Evolutionary conservation across 2,113 vertebrate species (phyloP).

Genomic region (Rhea americana): DNA sequence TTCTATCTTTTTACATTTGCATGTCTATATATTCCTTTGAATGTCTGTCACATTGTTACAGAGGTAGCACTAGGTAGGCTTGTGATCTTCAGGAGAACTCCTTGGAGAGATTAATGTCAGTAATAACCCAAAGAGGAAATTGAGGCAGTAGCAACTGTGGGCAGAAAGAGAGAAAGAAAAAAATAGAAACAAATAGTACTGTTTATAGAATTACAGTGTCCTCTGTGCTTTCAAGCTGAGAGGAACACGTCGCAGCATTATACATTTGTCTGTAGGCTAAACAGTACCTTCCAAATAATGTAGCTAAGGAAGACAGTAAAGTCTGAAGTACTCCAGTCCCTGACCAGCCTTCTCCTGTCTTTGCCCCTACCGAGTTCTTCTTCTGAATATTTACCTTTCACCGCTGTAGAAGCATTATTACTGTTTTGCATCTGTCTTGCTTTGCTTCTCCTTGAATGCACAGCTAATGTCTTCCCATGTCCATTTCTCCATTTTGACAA

Average conservation of each 20-base stretch:
- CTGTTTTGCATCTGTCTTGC: neutral
- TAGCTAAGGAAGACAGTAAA: neutral
- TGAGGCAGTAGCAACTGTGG: slow-evolving; percentile 17
- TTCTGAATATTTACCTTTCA: neutral
- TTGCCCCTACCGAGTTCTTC: neutral
- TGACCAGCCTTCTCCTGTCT: neutral
- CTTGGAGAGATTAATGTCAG: slow-evolving; percentile 36
- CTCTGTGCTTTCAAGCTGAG: slow-evolving; percentile 26
- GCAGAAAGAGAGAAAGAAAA: neutral
- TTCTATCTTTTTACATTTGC: neutral
- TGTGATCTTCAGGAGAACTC: slow-evolving; percentile 25
- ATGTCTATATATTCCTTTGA: slow-evolving; percentile 14
- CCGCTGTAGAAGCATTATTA: neutral
- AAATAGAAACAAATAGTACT: slow-evolving; percentile 21
- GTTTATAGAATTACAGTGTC: neutral
- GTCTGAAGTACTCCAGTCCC: neutral
- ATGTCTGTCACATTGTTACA: neutral
- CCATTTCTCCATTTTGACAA: neutral
- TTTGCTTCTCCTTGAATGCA: neutral
- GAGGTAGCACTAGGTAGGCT: neutral
- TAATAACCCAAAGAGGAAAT: slow-evolving; percentile 58
- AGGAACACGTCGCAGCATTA: neutral
- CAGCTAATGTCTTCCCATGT: neutral
- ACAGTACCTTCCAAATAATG: neutral
- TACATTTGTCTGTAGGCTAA: slow-evolving; percentile 14